These are phyloP conservation scores for Tenthredo scrophulariae DNA, from an alignment of 2,888 invertebrate genomes.

Conservation along the genomic window DNA sequence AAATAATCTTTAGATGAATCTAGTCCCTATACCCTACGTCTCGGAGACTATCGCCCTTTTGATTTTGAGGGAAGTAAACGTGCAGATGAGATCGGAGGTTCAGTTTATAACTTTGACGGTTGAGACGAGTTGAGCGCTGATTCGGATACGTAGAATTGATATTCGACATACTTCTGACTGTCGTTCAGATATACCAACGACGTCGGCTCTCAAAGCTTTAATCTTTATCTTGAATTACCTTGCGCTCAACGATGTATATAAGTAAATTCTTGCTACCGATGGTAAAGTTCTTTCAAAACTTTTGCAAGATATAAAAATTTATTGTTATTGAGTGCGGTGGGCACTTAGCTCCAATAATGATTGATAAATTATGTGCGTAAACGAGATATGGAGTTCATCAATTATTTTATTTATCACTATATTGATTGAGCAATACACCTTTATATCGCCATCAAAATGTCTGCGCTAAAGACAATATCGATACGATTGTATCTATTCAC, in stretches of 20 bases:
- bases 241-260: conserved; percentile 5
- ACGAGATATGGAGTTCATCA: conserved; percentile 2
- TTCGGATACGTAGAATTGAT: conserved; percentile 27
- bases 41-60: conserved; percentile 15
- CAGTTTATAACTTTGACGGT: conserved; percentile 31
- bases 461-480: neutral
- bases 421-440: neutral
- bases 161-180: conserved; percentile 28
- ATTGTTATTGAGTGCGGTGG: neutral
- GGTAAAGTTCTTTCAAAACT: neutral
- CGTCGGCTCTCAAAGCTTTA: neutral
- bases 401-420: conserved; percentile 17
- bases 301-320: conserved; percentile 18
- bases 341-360: conserved; percentile 9
- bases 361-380: conserved; percentile 1
- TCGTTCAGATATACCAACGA: conserved; percentile 33
- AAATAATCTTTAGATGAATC: conserved; percentile 34
- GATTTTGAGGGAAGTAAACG: conserved; percentile 1
- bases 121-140: conserved; percentile 22
- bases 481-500: neutral
- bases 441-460: neutral
- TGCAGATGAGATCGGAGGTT: conserved; percentile 15
- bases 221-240: conserved; percentile 31
- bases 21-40: conserved; percentile 8
- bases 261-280: neutral